Evolutionary conservation across 1,140 invertebrate species (phyloP).

Genomic region (Coenobita brevimanus): DNA sequence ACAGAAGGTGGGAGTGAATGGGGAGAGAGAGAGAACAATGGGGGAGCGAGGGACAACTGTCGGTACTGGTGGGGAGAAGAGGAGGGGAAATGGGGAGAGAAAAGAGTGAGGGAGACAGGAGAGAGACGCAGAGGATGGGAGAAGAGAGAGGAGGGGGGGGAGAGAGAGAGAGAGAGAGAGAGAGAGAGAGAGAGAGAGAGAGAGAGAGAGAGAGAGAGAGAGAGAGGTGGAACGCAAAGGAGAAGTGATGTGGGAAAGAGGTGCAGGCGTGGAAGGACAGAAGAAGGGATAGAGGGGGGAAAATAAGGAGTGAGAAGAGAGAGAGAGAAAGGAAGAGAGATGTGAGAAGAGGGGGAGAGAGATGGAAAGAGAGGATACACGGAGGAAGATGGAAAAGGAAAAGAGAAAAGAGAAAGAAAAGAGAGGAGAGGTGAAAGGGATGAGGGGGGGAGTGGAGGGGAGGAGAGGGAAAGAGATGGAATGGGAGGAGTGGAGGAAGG

Average conservation of each 20-base stretch:
- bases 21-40: background rate
- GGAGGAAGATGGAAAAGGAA: background rate
- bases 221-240: constrained; percentile 28
- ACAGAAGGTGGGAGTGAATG: too few relatives aligned
- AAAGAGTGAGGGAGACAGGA: too few relatives aligned
- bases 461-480: background rate
- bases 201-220: background rate
- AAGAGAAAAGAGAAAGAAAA: background rate
- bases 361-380: constrained; percentile 49
- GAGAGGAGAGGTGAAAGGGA: constrained; percentile 45
- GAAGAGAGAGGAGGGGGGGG: background rate
- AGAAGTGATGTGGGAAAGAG: background rate
- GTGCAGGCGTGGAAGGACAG: too few relatives aligned
- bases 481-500: too few relatives aligned
- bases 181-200: constrained; percentile 51
- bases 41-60: background rate
- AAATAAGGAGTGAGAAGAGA: constrained; percentile 38
- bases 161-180: constrained; percentile 23
- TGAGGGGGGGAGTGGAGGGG: too few relatives aligned
- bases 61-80: background rate
- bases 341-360: constrained; percentile 5
- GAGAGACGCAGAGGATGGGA: too few relatives aligned
- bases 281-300: constrained; percentile 4
- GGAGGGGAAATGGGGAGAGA: too few relatives aligned
- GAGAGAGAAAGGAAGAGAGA: background rate